Evolutionary conservation across 2,113 vertebrate species (phyloP), one percentile per base, ranked within the genome.

Genomic region (Athene cunicularia): DNA sequence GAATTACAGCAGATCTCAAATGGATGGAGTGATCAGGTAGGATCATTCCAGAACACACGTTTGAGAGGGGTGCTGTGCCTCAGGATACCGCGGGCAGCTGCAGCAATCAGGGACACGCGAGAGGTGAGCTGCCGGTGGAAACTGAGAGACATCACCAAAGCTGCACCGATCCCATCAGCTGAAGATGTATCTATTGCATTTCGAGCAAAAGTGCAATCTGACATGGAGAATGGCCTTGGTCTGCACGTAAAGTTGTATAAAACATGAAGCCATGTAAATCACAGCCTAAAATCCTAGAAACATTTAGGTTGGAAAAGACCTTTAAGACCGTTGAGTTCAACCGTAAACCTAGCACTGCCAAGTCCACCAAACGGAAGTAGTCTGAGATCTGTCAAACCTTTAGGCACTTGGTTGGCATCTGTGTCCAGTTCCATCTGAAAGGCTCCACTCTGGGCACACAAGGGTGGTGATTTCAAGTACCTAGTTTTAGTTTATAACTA

Each of bases 21-120:
- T 2, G 17, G 43, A 62, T 32, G 41, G 37, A 70, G 33, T 0
- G 7, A 55, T 14, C 26, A 13, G 56, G 47, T 7, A 13, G 47
- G 67, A 47, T 18, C 5, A 1, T 24, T 37, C 22, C 0, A 11
- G 60, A 73, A 28, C 0, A 15, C 22, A 4, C 0, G 0, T 1
- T 27, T 28, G n/a, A 28, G 58, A 13, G 0, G 2, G 71, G 17
- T 0, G 2, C 21, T 62, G 9, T 4, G 28, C 4, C 33, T 27
- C 52, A 52, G 52, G 35, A 8, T 0, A 22, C 2, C 6, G 5
- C 32, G 43, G 37, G 63, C 27, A 72, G 73, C 59, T 55, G 49
- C 23, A 80, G 66, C 32, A 12, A 9, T 5, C 6, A 5, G 52
- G 30, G 28, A 20, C n/a, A 55, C 0, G 11, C 0, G 5, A 77